Evolutionary conservation across 2,888 invertebrate species (phyloP), one percentile per base, ranked within the genome.

Genomic region (Amblyjoppa proteus): DNA sequence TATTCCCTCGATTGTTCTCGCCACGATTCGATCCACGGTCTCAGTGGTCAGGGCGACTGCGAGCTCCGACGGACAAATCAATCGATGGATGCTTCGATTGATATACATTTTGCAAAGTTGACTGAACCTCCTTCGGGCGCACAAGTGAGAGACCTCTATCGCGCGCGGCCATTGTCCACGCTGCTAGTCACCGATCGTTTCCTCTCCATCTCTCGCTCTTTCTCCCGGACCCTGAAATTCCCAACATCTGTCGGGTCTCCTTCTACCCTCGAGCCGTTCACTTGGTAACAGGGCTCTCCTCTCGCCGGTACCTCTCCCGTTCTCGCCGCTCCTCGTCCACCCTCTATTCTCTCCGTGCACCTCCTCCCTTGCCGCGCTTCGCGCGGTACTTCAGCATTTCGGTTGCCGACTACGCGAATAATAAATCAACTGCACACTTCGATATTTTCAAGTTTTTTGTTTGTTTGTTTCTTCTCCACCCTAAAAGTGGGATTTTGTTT

Each of bases 241-340:
- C 87, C 91, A 90, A 91, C 92, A 92, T 92, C 92, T 91, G 91
- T 92, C 91, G 89, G 82, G 89, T 88, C 89, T 90, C 90, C 90
- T 90, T 89, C 89, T 89, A 89, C 90, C 89, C 88, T 90, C 89
- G 87, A 88, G 89, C 89, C 89, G 88, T 91, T 91, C 91, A 90
- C 91, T 92, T 92, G 91, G 92, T 91, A 92, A 92, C 92, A 92
- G 90, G 91, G 88, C 88, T 49, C 88, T 49, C 61, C 25, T 58
- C 34, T 41, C 38, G 11, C 51, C 73, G 58, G 58, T 58, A 31
- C 34, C 28, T 66, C 49, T 38, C 25, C 68, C 31, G 13, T 51
- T 53, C 49, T 6, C 78, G 31, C 56, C 20, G 49, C 53, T 45
- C 51, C 53, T 6, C 70, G n/a, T 51, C 11, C 31, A 45, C 76